Conservation (phyloP, 2,113 vertebrate species). For the Pedetes capensis region DNA sequence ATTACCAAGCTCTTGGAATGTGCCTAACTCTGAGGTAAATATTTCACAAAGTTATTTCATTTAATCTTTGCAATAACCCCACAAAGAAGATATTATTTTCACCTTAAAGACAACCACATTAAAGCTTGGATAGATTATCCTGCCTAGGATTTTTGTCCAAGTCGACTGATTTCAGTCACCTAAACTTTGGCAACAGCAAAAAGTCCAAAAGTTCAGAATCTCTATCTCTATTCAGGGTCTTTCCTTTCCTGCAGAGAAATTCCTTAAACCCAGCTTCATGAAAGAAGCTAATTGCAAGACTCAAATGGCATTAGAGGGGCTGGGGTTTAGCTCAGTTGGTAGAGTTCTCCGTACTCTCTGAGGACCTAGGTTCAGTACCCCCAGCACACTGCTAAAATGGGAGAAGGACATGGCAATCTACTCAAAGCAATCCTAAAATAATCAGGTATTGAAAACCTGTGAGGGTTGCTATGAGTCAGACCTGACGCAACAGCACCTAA, state of each 20-base stretch:
- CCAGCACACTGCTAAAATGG: no score
- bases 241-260: background rate
- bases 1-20: background rate
- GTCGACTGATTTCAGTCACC: background rate
- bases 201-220: background rate
- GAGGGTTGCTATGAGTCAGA: no score
- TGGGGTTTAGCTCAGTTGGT: no score
- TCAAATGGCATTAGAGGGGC: no score
- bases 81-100: no score
- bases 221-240: background rate
- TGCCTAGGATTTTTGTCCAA: background rate
- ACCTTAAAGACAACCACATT: background rate
- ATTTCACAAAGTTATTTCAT: background rate
- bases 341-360: no score
- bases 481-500: no score
- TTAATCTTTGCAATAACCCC: no score
- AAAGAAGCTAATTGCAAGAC: background rate
- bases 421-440: no score
- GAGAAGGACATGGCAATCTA: no score
- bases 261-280: slow-evolving; percentile 10
- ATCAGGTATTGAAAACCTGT: no score
- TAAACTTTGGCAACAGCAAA: background rate
- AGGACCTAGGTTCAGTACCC: no score
- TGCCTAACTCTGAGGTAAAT: background rate
- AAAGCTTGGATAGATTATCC: background rate